Evolutionary conservation across 1,140 invertebrate species (phyloP), one percentile per base, ranked within the genome.

Genomic region (Oryctes rhinoceros): DNA sequence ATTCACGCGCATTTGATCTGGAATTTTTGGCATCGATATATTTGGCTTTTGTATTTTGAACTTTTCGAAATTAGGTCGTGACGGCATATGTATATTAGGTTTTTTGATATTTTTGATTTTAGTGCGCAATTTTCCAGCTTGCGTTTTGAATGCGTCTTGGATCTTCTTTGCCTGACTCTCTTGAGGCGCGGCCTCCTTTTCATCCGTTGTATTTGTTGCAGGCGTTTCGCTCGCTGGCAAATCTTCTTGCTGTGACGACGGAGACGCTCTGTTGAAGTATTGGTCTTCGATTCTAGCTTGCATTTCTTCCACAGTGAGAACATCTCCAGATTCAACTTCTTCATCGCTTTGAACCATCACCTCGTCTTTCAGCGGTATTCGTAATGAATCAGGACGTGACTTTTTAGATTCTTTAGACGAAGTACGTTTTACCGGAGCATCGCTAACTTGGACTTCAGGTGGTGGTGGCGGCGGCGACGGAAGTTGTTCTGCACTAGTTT

Each of bases 11-110:
- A 90, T 89, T 80, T 88, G 89, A 67, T 93, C 92, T 5, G 92
- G 91, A 84, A 93, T 87, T 88, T 90, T 91, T 0, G 91, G 91
- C 80, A 92, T 85, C 83, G 91, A 92, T 78, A 91, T 91, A 85
- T 90, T 92, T 1, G 91, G 90, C 87, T 90, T 90, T 81, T 87
- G 88, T 78, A 91, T 84, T 80, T 88, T 89, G 4, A 87, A 86
- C 62, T 78, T 78, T 47, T 78, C 65, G n/a, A 78, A 81, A 62
- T 80, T 78, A 13, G 75, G 80, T 48, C 71, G 76, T 81, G 82
- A 49, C 49, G 84, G 84, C 71, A 84, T n/a, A 49, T 76, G 82
- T 11, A 87, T 89, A 35, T 90, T 88, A 48, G 89, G 89, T 81
- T 88, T 88, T 86, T 90, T 91, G 6, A 91, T 90, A 53, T 87